Evolutionary conservation across 2,113 vertebrate species (phyloP).

Genomic region (Triplophysa rosa): DNA sequence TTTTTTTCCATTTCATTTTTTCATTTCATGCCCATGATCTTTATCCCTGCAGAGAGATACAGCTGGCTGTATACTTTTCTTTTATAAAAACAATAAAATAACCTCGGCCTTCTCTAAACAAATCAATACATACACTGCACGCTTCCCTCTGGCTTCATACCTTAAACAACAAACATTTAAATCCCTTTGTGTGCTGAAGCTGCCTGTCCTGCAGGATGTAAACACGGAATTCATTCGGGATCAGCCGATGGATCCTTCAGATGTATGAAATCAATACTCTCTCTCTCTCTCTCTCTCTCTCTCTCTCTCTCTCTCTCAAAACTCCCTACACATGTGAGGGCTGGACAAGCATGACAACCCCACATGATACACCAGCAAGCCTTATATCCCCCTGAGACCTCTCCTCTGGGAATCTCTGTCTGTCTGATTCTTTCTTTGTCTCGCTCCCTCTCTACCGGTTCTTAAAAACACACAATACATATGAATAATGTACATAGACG

Average conservation of each 20-base stretch:
- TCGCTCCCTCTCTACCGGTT: neutral
- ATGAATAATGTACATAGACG: neutral
- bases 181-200: slow-evolving; percentile 23
- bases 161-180: slow-evolving; percentile 17
- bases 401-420: slow-evolving; percentile 22
- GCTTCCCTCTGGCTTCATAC: slow-evolving; percentile 18
- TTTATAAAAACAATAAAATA: slow-evolving; percentile 28
- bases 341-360: neutral
- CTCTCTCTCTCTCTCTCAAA: neutral
- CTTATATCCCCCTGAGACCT: neutral
- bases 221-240: slow-evolving; percentile 28
- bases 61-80: slow-evolving; percentile 4
- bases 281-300: neutral
- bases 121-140: slow-evolving; percentile 25
- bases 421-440: slow-evolving; percentile 32
- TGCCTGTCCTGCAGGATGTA: slow-evolving; percentile 22
- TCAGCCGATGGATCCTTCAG: slow-evolving; percentile 38
- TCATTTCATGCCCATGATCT: neutral
- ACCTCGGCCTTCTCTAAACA: slow-evolving; percentile 3
- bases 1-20: neutral
- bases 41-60: slow-evolving; percentile 7
- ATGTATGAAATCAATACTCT: slow-evolving; percentile 47
- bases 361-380: slow-evolving; percentile 11
- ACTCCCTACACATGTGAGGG: slow-evolving; percentile 19
- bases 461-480: slow-evolving; percentile 19